These are phyloP conservation scores for Dermochelys coriacea DNA, from an alignment of 2,797 vertebrate species.

Conservation along the genomic window DNA sequence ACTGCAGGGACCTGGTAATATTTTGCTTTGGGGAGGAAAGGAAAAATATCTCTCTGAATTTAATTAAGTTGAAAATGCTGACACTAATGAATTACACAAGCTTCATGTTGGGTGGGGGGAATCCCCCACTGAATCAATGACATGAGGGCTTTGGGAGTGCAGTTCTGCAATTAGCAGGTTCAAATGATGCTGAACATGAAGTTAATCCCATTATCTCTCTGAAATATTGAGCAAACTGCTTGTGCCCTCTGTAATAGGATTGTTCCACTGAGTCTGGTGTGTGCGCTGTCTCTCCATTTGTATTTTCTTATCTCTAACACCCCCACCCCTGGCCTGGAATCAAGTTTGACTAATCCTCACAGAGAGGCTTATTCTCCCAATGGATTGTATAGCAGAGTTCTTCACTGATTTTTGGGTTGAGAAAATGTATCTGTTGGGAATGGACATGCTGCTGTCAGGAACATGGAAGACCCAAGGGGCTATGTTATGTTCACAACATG, in stretches of 20 bases:
- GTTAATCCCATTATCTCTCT: constrained; percentile 65
- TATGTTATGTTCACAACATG: background rate
- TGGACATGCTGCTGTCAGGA: background rate
- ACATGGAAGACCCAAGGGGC: background rate
- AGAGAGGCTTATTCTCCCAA: background rate
- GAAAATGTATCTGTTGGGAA: background rate
- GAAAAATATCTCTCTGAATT: constrained; percentile 30
- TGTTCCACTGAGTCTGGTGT: constrained; percentile 22
- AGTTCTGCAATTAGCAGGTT: constrained; percentile 48
- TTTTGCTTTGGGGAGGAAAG: constrained; percentile 50
- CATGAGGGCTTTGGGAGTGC: background rate
- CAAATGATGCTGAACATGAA: constrained; percentile 52
- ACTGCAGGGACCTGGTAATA: constrained; percentile 25
- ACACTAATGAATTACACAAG: constrained; percentile 10
- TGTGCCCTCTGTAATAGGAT: constrained; percentile 52
- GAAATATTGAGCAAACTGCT: constrained; percentile 47
- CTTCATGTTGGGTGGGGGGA: background rate
- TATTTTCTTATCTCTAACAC: background rate
- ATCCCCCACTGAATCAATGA: constrained; percentile 38
- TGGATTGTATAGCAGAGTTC: background rate
- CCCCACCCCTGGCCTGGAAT: background rate
- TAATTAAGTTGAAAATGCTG: constrained; percentile 64
- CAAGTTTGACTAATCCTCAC: background rate
- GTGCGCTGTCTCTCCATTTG: background rate
- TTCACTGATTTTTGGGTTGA: background rate